phyloP scores from a whole-genome alignment of 2,113 vertebrate genomes.

The Hippocampus mohnikei region DNA sequence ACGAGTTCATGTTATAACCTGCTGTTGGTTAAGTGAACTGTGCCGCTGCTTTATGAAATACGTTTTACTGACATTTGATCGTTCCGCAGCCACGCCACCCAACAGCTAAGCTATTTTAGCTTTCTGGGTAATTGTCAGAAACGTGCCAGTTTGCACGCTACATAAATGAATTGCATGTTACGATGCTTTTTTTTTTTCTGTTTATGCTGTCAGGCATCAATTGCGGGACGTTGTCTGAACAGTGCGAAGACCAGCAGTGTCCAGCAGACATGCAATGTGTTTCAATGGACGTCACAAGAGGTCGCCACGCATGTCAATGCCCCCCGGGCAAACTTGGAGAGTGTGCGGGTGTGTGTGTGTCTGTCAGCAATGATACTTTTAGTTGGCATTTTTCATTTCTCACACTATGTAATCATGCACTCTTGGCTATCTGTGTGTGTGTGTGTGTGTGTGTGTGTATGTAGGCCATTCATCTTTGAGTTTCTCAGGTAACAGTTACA shows the following conservation, averaged over 20 bases:
- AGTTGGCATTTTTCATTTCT: background rate
- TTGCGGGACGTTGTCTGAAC: conserved; percentile 80
- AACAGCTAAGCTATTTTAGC: too few relatives aligned
- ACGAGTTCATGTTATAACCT: too few relatives aligned
- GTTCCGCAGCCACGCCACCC: too few relatives aligned
- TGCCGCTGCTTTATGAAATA: too few relatives aligned
- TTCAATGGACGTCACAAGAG: conserved; percentile 78
- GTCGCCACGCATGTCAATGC: conserved; percentile 89
- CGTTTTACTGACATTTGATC: too few relatives aligned
- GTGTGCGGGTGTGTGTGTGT: conserved; percentile 88
- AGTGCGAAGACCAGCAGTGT: conserved; percentile 86
- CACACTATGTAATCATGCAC: background rate
- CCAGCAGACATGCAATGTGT: conserved; percentile 96
- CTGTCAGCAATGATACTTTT: background rate
- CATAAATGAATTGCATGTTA: background rate
- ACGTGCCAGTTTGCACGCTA: background rate
- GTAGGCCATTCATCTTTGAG: conserved; percentile 92
- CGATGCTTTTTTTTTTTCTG: background rate
- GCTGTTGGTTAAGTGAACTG: too few relatives aligned
- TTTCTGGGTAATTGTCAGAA: background rate
- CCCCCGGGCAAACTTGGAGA: conserved; percentile 91
- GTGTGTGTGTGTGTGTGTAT: conserved; percentile 36
- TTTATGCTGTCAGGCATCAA: conserved; percentile 74
- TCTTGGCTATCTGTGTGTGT: background rate
- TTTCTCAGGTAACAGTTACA: conserved; percentile 96